Evolutionary conservation across 2,113 vertebrate genomes (phyloP), one percentile per base, ranked within the genome.

Genomic region (Gila orcuttii): DNA sequence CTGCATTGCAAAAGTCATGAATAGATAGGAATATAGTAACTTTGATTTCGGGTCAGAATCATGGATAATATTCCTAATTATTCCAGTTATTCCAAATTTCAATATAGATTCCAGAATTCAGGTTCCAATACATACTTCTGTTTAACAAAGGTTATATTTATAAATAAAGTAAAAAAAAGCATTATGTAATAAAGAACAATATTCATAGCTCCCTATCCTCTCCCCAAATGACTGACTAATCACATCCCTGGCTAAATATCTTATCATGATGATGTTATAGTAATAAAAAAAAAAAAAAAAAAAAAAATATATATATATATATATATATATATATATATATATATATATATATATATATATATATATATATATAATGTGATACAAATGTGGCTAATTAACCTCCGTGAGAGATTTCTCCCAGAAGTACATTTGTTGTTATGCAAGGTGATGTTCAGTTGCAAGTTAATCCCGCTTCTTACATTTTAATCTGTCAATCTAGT

Each of bases 401-500:
- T 21, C 33, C 11, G 9, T 69, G 8, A 69, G 19, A 39, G 8
- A 55, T 2, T 55, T 55, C 15, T 55, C 52, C 52, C 17, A 55
- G 52, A 55, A 19, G 17, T 55, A 55, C 2, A 19, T 55, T 55
- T 55, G 52, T 19, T 55, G 47, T 50, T 50, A 50, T 47, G 11
- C 45, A 47, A 15, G 12, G 3, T 15, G 47, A 68, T 85, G 82
- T 64, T 42, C 17, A 79, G 15, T 82, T 86, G 57, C 36, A 39
- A 82, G 23, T 62, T 76, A 62, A 76, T 79, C 13, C 47, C 11
- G 13, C 15, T 50, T 17, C 66, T 66, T 23, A 64, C 13, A 6
- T 75, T 23, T 78, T 62, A 83, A 60, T 69, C 69, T 74, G 42
- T 68, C 69, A 33, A 28, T 52, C 19, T 28, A 83, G 47, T 36